Evolutionary conservation across 1,140 invertebrate species (phyloP).

Genomic region (Periplaneta americana): DNA sequence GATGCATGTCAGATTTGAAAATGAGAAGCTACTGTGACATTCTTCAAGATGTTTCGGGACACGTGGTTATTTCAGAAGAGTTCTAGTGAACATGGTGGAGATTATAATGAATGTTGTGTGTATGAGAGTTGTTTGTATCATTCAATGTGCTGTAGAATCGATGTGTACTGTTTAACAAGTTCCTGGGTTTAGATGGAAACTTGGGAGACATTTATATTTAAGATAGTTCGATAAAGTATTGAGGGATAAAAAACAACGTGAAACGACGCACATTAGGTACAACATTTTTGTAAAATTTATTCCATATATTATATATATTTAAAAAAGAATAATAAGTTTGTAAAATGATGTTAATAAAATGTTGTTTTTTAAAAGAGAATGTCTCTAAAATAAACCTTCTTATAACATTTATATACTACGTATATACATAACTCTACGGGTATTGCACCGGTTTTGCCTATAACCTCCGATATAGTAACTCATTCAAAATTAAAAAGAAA

Average conservation of each 20-base stretch:
- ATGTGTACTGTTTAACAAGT: conserved; percentile 14
- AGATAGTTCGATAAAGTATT: conserved; percentile 4
- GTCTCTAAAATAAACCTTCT: conserved; percentile 10
- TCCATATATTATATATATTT: conserved; percentile 20
- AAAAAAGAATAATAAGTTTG: conserved; percentile 18
- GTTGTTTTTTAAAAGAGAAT: conserved; percentile 18
- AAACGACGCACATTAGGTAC: conserved; percentile 20
- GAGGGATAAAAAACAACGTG: background rate
- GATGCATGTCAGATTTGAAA: no score
- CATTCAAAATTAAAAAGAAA: background rate
- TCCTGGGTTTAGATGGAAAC: conserved; percentile 7
- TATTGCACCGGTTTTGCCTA: background rate
- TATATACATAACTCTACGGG: background rate
- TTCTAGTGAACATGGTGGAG: background rate
- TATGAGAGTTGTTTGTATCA: background rate
- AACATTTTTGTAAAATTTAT: conserved; percentile 20
- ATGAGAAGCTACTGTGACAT: no score
- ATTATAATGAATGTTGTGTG: background rate
- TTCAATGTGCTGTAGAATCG: conserved; percentile 10
- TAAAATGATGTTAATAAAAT: conserved; percentile 20
- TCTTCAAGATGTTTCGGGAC: no score
- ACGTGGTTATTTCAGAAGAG: background rate
- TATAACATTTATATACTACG: conserved; percentile 10
- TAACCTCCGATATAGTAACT: background rate
- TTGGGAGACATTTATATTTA: conserved; percentile 12